These are phyloP conservation scores for Rapana venosa DNA, from an alignment of 2,888 invertebrate genomes.

Conservation along the genomic window DNA sequence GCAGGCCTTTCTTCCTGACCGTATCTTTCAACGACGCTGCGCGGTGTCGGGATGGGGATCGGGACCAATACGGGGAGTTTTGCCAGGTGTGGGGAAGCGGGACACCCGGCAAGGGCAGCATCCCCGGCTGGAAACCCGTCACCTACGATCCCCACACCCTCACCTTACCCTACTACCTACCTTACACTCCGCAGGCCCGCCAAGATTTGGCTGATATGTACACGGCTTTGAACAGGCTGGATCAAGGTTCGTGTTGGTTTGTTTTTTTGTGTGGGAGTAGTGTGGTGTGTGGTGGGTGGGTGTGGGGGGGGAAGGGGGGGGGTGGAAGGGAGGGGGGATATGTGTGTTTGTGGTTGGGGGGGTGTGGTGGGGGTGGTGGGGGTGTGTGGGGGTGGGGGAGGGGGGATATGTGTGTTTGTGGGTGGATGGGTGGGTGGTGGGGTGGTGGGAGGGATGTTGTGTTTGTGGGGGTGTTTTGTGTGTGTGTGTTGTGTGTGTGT, in stretches of 20 bases:
- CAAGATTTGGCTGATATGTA: constrained; percentile 92
- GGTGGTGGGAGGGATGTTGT: no score
- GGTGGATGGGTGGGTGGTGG: no score
- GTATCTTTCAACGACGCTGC: constrained; percentile 44
- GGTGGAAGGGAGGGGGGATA: neutral
- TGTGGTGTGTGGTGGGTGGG: neutral
- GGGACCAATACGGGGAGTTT: constrained; percentile 42
- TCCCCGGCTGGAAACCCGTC: constrained; percentile 93
- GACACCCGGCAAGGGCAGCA: constrained; percentile 84
- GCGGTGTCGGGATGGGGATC: constrained; percentile 2
- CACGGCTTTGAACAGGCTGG: constrained; percentile 91
- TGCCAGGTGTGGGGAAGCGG: constrained; percentile 71
- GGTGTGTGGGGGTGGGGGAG: neutral
- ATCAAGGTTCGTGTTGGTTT: no score
- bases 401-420: neutral
- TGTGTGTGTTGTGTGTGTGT: no score
- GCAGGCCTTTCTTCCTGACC: constrained; percentile 49
- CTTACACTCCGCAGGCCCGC: constrained; percentile 88
- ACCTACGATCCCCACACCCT: constrained; percentile 91
- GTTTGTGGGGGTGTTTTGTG: no score
- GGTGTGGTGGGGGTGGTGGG: neutral
- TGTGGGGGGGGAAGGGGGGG: no score
- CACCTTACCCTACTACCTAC: constrained; percentile 87
- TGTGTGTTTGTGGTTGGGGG: no score
- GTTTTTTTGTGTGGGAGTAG: no score